Base-by-base conservation (phyloP, 2,113 vertebrate species). In the Gymnorhina tibicen region DNA sequence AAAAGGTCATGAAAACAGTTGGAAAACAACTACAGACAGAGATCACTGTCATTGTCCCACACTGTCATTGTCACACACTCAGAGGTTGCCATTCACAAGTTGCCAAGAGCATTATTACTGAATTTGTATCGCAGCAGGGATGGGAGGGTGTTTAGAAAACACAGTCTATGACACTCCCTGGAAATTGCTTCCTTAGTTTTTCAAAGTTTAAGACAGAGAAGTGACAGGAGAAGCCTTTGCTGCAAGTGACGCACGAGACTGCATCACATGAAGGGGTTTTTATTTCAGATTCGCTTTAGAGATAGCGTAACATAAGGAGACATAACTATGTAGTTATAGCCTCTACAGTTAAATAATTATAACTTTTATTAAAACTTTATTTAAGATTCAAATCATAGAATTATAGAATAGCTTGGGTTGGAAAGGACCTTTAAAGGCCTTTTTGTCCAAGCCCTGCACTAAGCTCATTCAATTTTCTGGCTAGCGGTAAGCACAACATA, bases 101-200 rank as follows among this genome's bases (percentile, higher is more conserved):
- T 91, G 17, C 64, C 59, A 62, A 74, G 41, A 50, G 6, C 23
- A 20, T 64, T 62, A 46, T 60, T 73, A 56, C 30, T 24, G 49
- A 63, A 68, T 72, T 76, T 62, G 9, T 68, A 47, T 83, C 12
- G 3, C 62, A 79, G 53, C 37, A 77, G 16, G 59, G 21, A 14
- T 63, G 49, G 37, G 20, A 87, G 26, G 3, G 4, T 26, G 28
- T 89, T 91, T 39, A 55, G 62, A 50, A 85, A 74, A 70, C 16
- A 70, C 16, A 49, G 27, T 24, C 35, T 53, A 1, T 63, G 15
- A 6, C 12, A 1, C 1, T 3, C 0, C 5, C 22, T 18, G n/a
- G 59, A 78, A 87, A 60, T 30, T 26, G 6, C 27, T 77, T 73
- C n/a, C 50, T 69, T 69, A 24, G 24, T 47, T 80, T 69, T 84